Percentiles rank a stretch among this genome's conserved stretches.
phyloP scores from a whole-genome alignment of 2,797 vertebrate species.

The Novumbra hubbsi region DNA sequence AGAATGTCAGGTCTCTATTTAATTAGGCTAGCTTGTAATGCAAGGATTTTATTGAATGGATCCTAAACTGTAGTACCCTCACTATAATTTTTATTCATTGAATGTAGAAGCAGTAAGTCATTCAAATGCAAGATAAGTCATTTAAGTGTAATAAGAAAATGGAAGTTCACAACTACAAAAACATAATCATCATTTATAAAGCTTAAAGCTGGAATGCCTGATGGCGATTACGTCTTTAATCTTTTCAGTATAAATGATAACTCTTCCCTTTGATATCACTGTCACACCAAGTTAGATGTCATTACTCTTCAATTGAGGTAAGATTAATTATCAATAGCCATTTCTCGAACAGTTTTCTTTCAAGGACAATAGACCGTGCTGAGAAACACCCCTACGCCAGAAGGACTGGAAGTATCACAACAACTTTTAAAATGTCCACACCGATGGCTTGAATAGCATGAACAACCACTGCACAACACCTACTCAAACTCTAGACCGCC shows the following conservation, averaged over 20 bases:
- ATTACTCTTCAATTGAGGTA: conserved; percentile 5
- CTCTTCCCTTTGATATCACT: neutral
- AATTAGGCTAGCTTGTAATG: neutral
- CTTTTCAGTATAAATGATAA: neutral
- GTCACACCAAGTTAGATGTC: neutral
- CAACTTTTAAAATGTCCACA: neutral
- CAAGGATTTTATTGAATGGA: neutral
- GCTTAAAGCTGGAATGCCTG: neutral
- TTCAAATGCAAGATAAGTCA: neutral
- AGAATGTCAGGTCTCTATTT: neutral
- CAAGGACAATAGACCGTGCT: neutral
- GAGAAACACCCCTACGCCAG: neutral
- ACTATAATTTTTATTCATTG: neutral
- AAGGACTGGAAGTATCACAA: neutral
- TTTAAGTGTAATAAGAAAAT: neutral
- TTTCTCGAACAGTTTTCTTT: neutral
- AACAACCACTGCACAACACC: neutral
- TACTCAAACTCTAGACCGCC: neutral
- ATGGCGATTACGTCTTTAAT: neutral
- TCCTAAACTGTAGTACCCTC: conserved; percentile 2
- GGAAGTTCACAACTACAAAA: neutral
- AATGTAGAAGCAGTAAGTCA: neutral
- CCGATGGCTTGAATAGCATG: too few relatives aligned
- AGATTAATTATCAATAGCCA: neutral
- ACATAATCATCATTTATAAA: neutral